Percentiles rank a stretch among this genome's conserved stretches.
phyloP scores from a whole-genome alignment of 2,113 vertebrate species.

The Acinonyx jubatus region DNA sequence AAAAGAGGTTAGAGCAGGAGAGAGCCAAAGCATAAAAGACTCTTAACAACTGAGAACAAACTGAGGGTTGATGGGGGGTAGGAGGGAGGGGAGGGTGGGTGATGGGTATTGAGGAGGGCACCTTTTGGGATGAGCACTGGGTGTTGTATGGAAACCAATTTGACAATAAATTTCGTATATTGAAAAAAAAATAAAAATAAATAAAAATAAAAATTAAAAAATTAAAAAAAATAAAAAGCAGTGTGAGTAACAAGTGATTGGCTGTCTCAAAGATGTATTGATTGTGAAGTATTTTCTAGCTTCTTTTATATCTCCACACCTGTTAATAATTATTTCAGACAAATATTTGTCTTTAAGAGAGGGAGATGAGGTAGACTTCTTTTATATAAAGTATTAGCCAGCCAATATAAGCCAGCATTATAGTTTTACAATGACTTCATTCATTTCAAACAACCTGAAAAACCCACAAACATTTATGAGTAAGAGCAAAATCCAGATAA shows the following conservation, averaged over 20 bases:
- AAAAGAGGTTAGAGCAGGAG: too few relatives aligned
- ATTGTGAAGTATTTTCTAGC: neutral
- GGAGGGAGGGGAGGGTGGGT: too few relatives aligned
- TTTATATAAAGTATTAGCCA: neutral
- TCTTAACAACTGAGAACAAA: too few relatives aligned
- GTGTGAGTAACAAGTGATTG: neutral
- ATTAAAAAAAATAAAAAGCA: neutral
- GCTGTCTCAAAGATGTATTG: neutral
- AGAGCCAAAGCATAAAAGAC: too few relatives aligned
- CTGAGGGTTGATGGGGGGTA: too few relatives aligned
- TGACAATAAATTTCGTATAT: too few relatives aligned
- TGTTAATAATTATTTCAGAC: neutral
- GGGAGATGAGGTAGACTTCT: neutral
- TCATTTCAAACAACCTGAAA: constrained; percentile 18
- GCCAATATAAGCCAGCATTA: neutral
- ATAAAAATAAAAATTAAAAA: too few relatives aligned
- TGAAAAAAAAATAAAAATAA: too few relatives aligned
- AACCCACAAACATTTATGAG: neutral
- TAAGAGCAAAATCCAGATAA: neutral
- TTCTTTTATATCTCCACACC: neutral
- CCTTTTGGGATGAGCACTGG: too few relatives aligned
- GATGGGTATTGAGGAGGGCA: too few relatives aligned
- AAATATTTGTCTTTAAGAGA: neutral
- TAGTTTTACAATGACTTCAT: neutral
- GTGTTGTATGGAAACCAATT: too few relatives aligned